Evolutionary conservation across 2,797 vertebrate species (phyloP).

Genomic region (Pseudochirops cupreus): DNA sequence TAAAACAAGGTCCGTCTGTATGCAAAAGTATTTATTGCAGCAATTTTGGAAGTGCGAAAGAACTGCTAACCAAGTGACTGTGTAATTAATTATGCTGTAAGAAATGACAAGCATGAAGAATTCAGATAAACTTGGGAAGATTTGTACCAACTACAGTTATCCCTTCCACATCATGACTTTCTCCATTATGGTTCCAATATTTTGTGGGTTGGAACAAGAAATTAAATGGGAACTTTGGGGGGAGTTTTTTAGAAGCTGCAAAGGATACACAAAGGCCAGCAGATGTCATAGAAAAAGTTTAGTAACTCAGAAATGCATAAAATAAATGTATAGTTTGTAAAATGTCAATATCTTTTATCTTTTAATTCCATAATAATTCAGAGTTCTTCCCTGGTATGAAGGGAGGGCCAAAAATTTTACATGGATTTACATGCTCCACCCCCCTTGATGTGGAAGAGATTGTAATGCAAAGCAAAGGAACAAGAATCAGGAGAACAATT

Average conservation of each 20-base stretch:
- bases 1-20: neutral
- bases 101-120: neutral
- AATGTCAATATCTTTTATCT: neutral
- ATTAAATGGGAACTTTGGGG: neutral
- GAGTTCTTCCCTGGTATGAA: neutral
- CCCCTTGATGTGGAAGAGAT: neutral
- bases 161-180: neutral
- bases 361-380: neutral
- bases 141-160: neutral
- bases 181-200: neutral
- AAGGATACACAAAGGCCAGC: neutral
- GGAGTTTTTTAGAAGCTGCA: neutral
- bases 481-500: neutral
- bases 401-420: neutral
- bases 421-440: neutral
- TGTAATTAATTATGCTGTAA: neutral
- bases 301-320: neutral
- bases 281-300: neutral
- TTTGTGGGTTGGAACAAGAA: neutral
- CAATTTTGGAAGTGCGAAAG: neutral
- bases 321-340: neutral
- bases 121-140: neutral
- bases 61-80: neutral
- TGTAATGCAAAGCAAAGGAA: neutral
- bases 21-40: neutral